Percentiles rank a stretch among this genome's conserved stretches.
Conservation (phyloP, 2,888 invertebrate species). For the Eupithecia centaureata region DNA sequence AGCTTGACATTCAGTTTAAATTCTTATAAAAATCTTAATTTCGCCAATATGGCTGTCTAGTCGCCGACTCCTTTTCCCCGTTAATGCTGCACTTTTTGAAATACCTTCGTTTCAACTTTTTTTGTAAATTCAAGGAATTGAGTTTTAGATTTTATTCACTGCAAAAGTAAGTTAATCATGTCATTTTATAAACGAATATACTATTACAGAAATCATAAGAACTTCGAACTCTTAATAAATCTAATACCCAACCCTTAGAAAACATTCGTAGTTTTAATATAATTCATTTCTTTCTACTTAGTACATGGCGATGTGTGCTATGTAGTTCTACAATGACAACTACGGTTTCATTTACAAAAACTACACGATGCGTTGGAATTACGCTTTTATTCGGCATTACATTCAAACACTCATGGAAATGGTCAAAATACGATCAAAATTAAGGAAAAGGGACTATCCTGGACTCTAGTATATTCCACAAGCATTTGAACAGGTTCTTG, state of each 20-base stretch:
- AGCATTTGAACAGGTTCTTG: not conserved
- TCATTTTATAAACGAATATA: not conserved
- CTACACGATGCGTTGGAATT: not conserved
- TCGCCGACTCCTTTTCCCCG: constrained; percentile 44
- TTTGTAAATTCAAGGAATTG: not conserved
- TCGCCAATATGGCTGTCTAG: constrained; percentile 25
- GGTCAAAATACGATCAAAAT: not conserved
- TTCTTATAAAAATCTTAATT: constrained; percentile 21
- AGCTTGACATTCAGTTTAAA: constrained; percentile 30
- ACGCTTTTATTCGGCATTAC: not conserved
- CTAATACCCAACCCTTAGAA: constrained; percentile 14
- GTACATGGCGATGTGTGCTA: constrained; percentile 1
- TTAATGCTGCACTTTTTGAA: constrained; percentile 21
- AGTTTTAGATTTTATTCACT: not conserved
- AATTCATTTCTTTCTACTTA: constrained; percentile 8
- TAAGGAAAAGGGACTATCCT: not conserved
- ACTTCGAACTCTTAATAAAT: not conserved
- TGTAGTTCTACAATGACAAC: not conserved
- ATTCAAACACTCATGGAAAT: constrained; percentile 2
- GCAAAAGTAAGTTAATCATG: not conserved
- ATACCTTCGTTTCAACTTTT: constrained; percentile 10
- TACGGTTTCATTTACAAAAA: constrained; percentile 9
- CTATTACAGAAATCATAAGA: not conserved
- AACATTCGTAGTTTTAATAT: not conserved
- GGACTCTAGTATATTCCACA: not conserved